A percentile compares a stretch with the other conserved stretches of the same genome.
These are phyloP conservation scores for Spatula versicolor DNA, from an alignment of 2,797 vertebrate genomes.

Conservation along the genomic window DNA sequence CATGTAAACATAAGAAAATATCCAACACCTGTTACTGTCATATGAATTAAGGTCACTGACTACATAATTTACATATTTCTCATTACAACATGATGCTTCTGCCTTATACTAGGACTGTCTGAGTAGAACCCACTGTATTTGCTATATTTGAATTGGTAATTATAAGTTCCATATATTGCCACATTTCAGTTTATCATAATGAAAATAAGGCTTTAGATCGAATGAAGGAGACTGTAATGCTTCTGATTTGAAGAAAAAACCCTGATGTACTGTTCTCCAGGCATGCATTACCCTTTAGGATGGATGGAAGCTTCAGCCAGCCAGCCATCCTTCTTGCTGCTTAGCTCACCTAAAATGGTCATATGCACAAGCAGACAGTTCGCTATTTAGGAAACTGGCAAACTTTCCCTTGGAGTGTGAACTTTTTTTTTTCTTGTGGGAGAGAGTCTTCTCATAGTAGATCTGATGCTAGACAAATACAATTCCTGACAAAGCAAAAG, in stretches of 20 bases:
- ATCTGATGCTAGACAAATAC: not conserved
- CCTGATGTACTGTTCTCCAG: not conserved
- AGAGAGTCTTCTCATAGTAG: not conserved
- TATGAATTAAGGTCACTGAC: not conserved
- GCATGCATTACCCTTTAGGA: not conserved
- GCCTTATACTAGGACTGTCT: not conserved
- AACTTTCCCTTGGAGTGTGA: not conserved
- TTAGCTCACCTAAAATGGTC: not conserved
- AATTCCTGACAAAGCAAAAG: not conserved
- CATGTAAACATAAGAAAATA: not conserved
- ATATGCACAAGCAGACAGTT: not conserved
- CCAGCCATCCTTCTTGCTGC: not conserved
- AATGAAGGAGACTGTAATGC: not conserved
- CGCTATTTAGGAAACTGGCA: not conserved
- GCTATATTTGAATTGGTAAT: not conserved
- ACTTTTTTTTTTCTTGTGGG: not conserved
- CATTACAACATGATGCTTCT: not conserved
- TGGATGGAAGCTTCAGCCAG: not conserved
- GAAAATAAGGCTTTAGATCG: not conserved
- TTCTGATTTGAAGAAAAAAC: not conserved
- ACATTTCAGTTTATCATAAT: not conserved
- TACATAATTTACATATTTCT: not conserved
- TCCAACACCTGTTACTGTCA: not conserved
- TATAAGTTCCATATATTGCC: not conserved
- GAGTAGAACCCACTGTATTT: not conserved